Percentiles rank a stretch among this genome's conserved stretches.
Evolutionary conservation across 2,888 invertebrate genomes (phyloP).

Genomic region (Trileptium ribeirensis): DNA sequence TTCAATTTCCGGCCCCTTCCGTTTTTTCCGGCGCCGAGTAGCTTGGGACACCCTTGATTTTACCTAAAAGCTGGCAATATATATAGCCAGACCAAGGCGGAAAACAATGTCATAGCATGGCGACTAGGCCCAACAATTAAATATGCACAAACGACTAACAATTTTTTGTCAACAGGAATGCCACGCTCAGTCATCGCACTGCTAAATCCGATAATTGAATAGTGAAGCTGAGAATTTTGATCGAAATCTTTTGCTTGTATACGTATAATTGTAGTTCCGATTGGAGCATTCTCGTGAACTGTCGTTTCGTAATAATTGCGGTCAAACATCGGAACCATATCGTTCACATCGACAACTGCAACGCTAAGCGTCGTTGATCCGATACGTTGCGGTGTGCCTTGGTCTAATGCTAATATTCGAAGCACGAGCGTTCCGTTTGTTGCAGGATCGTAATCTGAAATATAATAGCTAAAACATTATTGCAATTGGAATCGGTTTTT

Average conservation of each 20-base stretch:
- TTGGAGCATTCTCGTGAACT: conserved; percentile 70
- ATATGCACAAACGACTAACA: too few relatives aligned
- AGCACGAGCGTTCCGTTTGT: not conserved
- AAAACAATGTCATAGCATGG: too few relatives aligned
- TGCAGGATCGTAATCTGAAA: not conserved
- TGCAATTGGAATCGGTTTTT: too few relatives aligned
- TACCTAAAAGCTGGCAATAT: too few relatives aligned
- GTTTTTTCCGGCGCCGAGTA: too few relatives aligned
- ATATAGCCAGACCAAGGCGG: too few relatives aligned
- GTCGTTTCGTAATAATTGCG: conserved; percentile 40
- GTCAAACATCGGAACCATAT: conserved; percentile 70
- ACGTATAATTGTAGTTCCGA: conserved; percentile 59
- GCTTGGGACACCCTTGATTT: too few relatives aligned
- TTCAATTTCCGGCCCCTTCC: too few relatives aligned
- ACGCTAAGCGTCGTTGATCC: conserved; percentile 68
- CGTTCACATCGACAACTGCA: conserved; percentile 80
- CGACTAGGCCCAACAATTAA: too few relatives aligned
- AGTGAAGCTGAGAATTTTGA: conserved; percentile 66
- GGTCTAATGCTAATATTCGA: conserved; percentile 59
- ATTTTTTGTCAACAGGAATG: conserved; percentile 9
- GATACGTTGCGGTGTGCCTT: conserved; percentile 70
- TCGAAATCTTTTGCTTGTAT: conserved; percentile 71
- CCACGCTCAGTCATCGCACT: conserved; percentile 25
- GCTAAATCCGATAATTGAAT: conserved; percentile 28
- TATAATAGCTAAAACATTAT: too few relatives aligned